phyloP scores from a whole-genome alignment of 1,140 invertebrate genomes.

The Sarcophaga bullata region DNA sequence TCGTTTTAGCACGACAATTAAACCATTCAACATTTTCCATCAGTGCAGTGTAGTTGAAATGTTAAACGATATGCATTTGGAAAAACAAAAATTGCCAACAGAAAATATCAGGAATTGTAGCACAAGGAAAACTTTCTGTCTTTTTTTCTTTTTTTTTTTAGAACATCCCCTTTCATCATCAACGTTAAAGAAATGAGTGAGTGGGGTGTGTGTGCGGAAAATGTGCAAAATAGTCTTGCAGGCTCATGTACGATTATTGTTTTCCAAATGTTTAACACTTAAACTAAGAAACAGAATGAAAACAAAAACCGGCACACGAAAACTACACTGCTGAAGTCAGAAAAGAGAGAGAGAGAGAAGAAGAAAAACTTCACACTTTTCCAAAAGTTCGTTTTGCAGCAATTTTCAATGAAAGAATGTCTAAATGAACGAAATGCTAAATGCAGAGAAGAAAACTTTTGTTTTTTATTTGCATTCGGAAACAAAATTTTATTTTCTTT shows the following conservation, averaged over 20 bases:
- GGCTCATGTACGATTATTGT: constrained; percentile 26
- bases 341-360: not conserved
- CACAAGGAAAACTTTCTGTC: not conserved
- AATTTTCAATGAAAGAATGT: too few species aligned
- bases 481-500: not conserved
- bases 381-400: too few species aligned
- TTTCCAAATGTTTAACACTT: constrained; percentile 9
- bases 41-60: too few species aligned
- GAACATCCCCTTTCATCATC: not conserved
- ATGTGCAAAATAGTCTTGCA: constrained; percentile 21
- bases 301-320: not conserved
- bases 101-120: not conserved
- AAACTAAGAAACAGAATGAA: not conserved
- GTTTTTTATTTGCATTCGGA: not conserved
- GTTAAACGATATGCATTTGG: too few species aligned
- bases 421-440: not conserved
- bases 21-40: too few species aligned
- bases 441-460: not conserved
- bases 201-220: too few species aligned
- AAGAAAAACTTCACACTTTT: too few species aligned
- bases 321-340: constrained; percentile 1
- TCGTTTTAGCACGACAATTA: too few species aligned
- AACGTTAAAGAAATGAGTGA: not conserved
- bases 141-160: not conserved
- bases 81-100: too few species aligned